Base-by-base conservation (phyloP, 2,888 invertebrate genomes). In the Ochropleura plecta region DNA sequence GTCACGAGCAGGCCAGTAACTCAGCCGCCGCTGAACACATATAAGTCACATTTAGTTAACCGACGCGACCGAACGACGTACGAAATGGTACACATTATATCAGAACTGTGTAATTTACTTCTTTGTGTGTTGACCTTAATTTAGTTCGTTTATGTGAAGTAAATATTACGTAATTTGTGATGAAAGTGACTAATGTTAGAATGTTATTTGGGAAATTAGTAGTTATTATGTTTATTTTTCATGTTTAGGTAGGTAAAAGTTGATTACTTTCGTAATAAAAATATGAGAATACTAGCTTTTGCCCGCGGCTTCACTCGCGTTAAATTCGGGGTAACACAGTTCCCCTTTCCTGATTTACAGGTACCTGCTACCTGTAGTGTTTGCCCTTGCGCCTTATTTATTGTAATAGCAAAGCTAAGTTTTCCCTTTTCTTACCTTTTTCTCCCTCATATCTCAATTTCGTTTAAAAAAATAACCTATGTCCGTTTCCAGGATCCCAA, bases 1-100 rank as follows among this genome's bases (percentile, higher is more conserved):
- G 92, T 91, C 92, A 90, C 76, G 49, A 49, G 46, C 92, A 92
- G 75, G 68, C 63, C 78, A 79, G 75, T 86, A 80, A 72, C 75
- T 70, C 85, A 88, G 78, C 62, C 83, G n/a, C n/a, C 85, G 75
- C 70, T 88, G 89, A 88, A 85, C 88, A 80, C 79, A 77, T 80
- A 83, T 78, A 84, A 73, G 81, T 81, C 81, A 78, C 73, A 83
- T 81, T 84, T 73, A 72, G 69, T 72, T 67, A 80, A 64, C 85
- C 76, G 76, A 84, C 70, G 81, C 78, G 75, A 46, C 70, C 65
- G 18, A 79, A 72, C 72, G 55, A 62, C 65, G 57, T 55, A 68
- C 64, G 30, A 53, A 73, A 76, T 83, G 67, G 66, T 69, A 72
- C 59, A 73, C 67, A 70, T 82, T 83, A 73, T 70, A 63, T 63